Base-by-base conservation (phyloP, 1,140 invertebrate genomes). In the Drosophila sp. region DNA sequence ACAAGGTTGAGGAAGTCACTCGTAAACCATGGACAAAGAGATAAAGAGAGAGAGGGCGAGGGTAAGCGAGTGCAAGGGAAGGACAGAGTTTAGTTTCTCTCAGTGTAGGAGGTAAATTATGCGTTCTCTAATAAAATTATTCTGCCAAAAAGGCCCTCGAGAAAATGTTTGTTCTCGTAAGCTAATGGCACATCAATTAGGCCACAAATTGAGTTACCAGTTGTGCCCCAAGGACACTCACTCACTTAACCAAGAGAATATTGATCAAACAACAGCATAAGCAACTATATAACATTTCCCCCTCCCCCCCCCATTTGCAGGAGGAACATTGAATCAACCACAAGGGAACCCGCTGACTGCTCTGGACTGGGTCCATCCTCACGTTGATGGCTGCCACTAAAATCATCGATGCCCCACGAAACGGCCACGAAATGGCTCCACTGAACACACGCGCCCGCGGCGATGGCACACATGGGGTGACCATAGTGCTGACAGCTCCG, bases 401-500 rank as follows among this genome's bases (percentile, higher is more conserved):
- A 91, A 92, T 92, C 63, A 85, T 92, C 67, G 91, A 92, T 87
- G 91, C 82, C 64, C 91, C 91, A 60, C 80, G 91, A 40, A 92
- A 92, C 90, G 96, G 96, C 27, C 96, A 96, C 92, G 96, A 96
- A 92, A 92, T 97, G 93, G 95, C 96, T 66, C 96, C 96, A 10
- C 92, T 97, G 74, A 96, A 96, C 89, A 94, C 95, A 25, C 82
- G 94, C 75, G 93, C 93, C 5, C 93, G 94, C 35, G 94, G 94
- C 8, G 93, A 92, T 64, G 93, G 94, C 60, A 92, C 94, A 40
- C 94, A 94, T 58, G 94, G 94, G 23, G 95, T 95, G 56, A 95
- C 94, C 40, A 95, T 95, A 57, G 95, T 95, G 1, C 89, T 94
- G 2, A 93, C 93, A 73, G 93, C 76, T 8, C 82, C 92, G 23